Conservation (phyloP, 2,113 vertebrate species). For the Thermophis baileyi region DNA sequence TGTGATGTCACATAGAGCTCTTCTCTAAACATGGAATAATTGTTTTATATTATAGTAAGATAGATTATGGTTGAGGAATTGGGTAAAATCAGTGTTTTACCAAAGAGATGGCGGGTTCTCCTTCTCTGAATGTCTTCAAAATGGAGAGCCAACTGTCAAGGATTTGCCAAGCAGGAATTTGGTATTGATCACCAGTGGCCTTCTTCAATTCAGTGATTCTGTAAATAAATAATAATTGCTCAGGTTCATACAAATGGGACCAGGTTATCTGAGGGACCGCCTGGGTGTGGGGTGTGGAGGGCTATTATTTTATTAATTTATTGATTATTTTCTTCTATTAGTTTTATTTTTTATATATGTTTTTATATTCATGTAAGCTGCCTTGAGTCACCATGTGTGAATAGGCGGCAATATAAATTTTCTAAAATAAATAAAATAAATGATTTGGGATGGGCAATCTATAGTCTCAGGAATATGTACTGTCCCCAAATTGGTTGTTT, state of each 20-base stretch:
- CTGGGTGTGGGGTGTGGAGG: too few relatives aligned
- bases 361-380: too few relatives aligned
- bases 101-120: not conserved
- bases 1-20: not conserved
- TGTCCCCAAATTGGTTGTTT: too few relatives aligned
- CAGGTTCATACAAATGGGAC: not conserved
- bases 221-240: not conserved
- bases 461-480: too few relatives aligned
- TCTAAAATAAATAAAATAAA: too few relatives aligned
- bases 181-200: not conserved
- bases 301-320: too few relatives aligned
- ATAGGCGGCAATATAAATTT: too few relatives aligned
- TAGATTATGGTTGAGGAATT: not conserved
- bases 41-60: not conserved
- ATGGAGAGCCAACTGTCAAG: not conserved
- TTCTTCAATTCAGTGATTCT: not conserved
- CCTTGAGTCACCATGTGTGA: too few relatives aligned
- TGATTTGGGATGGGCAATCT: too few relatives aligned
- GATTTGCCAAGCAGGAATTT: not conserved
- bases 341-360: too few relatives aligned
- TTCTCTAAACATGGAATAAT: not conserved
- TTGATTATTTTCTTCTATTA: too few relatives aligned
- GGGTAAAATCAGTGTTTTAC: not conserved
- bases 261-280: too few relatives aligned
- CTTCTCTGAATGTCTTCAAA: not conserved